phyloP scores from a whole-genome alignment of 2,797 vertebrate species.

The Sebastes alutus region DNA sequence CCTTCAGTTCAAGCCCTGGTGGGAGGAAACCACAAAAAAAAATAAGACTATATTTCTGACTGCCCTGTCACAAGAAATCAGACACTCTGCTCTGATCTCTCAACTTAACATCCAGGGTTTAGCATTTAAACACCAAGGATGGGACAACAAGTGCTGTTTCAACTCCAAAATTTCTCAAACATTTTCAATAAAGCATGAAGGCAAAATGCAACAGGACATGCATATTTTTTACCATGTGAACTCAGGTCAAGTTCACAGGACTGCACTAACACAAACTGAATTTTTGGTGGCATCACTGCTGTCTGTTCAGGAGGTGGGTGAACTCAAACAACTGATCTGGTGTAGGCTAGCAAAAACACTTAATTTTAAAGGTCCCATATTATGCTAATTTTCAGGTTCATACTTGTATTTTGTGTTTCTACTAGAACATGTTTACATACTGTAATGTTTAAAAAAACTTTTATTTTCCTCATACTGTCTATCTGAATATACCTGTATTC shows the following conservation, averaged over 20 bases:
- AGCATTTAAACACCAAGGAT: not conserved
- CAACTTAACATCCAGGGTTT: not conserved
- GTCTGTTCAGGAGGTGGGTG: not conserved
- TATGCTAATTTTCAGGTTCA: too few species aligned
- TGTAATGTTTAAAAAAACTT: too few species aligned
- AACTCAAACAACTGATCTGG: not conserved
- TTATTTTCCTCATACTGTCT: too few species aligned
- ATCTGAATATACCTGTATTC: too few species aligned
- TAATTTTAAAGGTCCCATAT: not conserved
- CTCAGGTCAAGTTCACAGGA: conserved; percentile 15
- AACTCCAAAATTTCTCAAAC: conserved; percentile 53
- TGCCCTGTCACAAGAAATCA: not conserved
- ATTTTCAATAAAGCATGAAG: conserved; percentile 21
- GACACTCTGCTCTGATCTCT: not conserved
- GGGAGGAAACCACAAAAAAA: conserved; percentile 22
- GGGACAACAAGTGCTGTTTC: conserved; percentile 23
- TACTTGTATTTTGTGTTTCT: too few species aligned
- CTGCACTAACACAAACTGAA: not conserved
- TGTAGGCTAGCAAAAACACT: not conserved
- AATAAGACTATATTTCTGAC: not conserved
- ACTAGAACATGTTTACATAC: too few species aligned
- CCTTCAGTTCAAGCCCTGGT: not conserved
- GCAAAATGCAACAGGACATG: conserved; percentile 32
- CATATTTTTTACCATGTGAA: not conserved
- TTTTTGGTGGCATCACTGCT: not conserved